Evolutionary conservation across 2,797 vertebrate genomes (phyloP).

Genomic region (Melanotaenia boesemani): DNA sequence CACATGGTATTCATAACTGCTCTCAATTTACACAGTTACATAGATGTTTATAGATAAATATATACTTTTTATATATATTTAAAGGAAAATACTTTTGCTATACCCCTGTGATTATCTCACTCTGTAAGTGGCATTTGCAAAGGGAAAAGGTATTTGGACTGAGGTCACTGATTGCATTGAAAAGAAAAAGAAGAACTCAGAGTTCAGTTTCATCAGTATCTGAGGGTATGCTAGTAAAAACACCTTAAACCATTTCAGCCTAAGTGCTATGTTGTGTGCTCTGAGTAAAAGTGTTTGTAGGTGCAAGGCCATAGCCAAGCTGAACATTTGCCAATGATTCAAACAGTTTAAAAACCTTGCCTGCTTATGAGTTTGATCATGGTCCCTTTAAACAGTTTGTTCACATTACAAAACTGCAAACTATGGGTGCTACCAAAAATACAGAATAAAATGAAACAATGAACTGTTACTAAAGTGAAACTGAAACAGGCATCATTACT

Average conservation of each 20-base stretch:
- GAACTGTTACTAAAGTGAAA: slow-evolving; percentile 44
- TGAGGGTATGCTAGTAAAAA: slow-evolving; percentile 65
- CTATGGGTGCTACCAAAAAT: slow-evolving; percentile 57
- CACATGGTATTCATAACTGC: slow-evolving; percentile 22
- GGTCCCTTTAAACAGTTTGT: slow-evolving; percentile 85
- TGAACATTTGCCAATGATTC: slow-evolving; percentile 36
- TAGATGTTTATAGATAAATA: slow-evolving; percentile 44
- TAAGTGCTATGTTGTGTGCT: slow-evolving; percentile 73
- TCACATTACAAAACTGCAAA: slow-evolving; percentile 76
- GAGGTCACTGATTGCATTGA: slow-evolving; percentile 79
- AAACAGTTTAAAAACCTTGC: slow-evolving; percentile 49
- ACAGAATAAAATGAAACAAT: slow-evolving; percentile 31
- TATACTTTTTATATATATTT: slow-evolving; percentile 45
- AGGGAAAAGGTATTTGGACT: slow-evolving; percentile 78
- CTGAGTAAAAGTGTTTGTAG: slow-evolving; percentile 56
- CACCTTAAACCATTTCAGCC: slow-evolving; percentile 50
- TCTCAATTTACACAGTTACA: slow-evolving; percentile 50
- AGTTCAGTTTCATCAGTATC: slow-evolving; percentile 66
- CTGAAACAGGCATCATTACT: slow-evolving; percentile 54
- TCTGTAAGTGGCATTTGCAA: slow-evolving; percentile 80
- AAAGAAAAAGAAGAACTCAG: slow-evolving; percentile 39
- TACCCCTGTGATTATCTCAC: slow-evolving; percentile 45
- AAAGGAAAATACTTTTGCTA: slow-evolving; percentile 72
- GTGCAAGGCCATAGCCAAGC: slow-evolving; percentile 29
- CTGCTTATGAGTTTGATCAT: slow-evolving; percentile 76